phyloP scores from a whole-genome alignment of 2,888 invertebrate genomes.

The Plusia festucae region DNA sequence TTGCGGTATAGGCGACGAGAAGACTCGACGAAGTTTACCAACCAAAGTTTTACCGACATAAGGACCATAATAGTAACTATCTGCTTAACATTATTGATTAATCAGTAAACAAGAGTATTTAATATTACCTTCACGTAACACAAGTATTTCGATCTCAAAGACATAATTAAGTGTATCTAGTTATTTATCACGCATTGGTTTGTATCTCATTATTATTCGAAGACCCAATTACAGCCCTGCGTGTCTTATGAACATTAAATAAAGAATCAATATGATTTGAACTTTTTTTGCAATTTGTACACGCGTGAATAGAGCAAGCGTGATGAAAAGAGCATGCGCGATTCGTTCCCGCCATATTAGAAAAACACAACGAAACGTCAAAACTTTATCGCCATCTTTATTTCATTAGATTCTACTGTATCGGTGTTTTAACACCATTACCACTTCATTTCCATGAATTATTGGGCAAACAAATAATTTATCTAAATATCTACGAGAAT shows the following conservation, averaged over 20 bases:
- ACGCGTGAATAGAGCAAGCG: neutral
- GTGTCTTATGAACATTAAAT: conserved; percentile 41
- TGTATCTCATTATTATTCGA: conserved; percentile 28
- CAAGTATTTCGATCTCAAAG: conserved; percentile 34
- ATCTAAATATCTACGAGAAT: too few species aligned
- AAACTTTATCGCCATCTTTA: too few species aligned
- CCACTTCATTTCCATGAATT: conserved; percentile 17
- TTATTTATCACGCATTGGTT: conserved; percentile 34
- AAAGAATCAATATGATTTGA: neutral
- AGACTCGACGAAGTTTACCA: too few species aligned
- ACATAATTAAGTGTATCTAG: conserved; percentile 24
- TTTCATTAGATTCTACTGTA: neutral
- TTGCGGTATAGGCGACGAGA: too few species aligned
- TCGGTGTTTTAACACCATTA: neutral
- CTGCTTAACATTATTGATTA: neutral
- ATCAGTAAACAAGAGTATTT: neutral
- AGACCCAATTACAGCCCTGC: conserved; percentile 46
- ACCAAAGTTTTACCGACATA: too few species aligned
- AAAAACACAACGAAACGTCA: too few species aligned
- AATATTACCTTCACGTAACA: neutral
- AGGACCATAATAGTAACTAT: too few species aligned
- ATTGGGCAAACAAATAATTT: conserved; percentile 12
- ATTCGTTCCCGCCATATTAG: too few species aligned
- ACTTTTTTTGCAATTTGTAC: neutral
- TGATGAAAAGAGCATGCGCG: neutral